Evolutionary conservation across 1,140 invertebrate genomes (phyloP), one percentile per base, ranked within the genome.

Genomic region (Spodoptera litura): DNA sequence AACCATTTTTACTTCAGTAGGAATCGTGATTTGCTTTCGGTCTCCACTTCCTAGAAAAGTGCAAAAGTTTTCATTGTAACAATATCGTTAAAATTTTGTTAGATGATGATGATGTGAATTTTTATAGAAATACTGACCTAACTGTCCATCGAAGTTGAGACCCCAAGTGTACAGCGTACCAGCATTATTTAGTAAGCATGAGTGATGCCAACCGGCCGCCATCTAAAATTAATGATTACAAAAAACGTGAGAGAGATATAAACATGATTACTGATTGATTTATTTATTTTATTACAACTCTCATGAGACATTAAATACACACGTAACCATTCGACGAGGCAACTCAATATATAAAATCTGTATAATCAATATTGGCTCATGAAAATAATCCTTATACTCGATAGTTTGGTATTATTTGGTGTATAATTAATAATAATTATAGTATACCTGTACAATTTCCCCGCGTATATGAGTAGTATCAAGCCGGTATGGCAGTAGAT

Each of bases 151-250:
- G 74, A 94, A 94, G 64, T 93, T 94, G 3, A 94, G 80, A 0
- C 93, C 93, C 93, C 93, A 94, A 0, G 87, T 81, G 74, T 94
- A 94, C 6, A 93, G n/a, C 0, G 83, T 85, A 8, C 91, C 93
- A 4, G 71, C 61, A 20, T 89, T 89, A 80, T 88, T 85, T 0
- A 93, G 53, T 35, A 94, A 85, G 72, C 88, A 93, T 0, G 93
- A 94, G 61, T 94, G 93, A 78, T 94, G 93, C 93, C 93, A 94
- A 4, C 93, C 93, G 0, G 91, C 93, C 5, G 93, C 81, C 58
- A 94, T 49, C 91, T 94, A 78, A 89, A 91, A 38, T 77, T 15
- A 53, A 72, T 25, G 3, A 31, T 31, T 44, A 44, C 3, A 6
- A 1, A 9, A 31, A 31, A 31, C 4, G 31, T 31, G 3, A 31